A percentile compares a stretch with the other conserved stretches of the same genome.
Evolutionary conservation across 2,797 vertebrate genomes (phyloP).

Genomic region (Coendou prehensilis): DNA sequence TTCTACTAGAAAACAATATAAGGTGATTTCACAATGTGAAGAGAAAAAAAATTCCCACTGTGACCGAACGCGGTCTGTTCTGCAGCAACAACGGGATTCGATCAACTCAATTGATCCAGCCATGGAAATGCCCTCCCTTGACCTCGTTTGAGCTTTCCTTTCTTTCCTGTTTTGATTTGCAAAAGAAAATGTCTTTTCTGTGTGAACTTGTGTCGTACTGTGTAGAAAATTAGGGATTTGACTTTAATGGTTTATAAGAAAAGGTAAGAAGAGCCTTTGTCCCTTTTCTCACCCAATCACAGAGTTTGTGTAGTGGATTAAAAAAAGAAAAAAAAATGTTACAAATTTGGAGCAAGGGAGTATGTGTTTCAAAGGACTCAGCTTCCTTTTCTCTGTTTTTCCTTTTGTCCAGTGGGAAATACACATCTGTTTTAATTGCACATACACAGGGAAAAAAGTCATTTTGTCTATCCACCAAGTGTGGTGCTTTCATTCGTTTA

Average conservation of each 20-base stretch:
- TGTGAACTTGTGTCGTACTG: conserved; percentile 95
- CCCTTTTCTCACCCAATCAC: conserved; percentile 90
- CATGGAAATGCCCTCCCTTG: conserved; percentile 90
- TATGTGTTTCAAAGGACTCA: conserved; percentile 92
- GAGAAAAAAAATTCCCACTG: conserved; percentile 93
- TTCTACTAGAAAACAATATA: conserved; percentile 96
- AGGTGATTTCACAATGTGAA: conserved; percentile 95
- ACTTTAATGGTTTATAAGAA: conserved; percentile 91
- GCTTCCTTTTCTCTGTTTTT: conserved; percentile 90
- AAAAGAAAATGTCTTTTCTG: conserved; percentile 92
- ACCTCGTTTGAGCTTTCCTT: conserved; percentile 91
- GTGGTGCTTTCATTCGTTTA: conserved; percentile 95
- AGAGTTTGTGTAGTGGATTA: conserved; percentile 93
- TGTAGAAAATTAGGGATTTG: conserved; percentile 93
- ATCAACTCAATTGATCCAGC: conserved; percentile 92
- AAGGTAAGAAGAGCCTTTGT: conserved; percentile 85
- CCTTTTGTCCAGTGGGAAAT: conserved; percentile 92
- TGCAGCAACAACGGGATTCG: conserved; percentile 90
- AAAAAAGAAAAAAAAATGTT: conserved; percentile 89
- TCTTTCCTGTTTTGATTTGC: conserved; percentile 91
- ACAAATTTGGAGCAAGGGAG: conserved; percentile 92
- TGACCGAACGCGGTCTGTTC: conserved; percentile 95
- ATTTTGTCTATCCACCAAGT: conserved; percentile 95
- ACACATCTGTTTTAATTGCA: conserved; percentile 94
- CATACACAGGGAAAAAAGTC: conserved; percentile 93